A percentile compares a stretch with the other conserved stretches of the same genome.
These are phyloP conservation scores for Platichthys flesus DNA, from an alignment of 2,113 vertebrate genomes.

Conservation along the genomic window DNA sequence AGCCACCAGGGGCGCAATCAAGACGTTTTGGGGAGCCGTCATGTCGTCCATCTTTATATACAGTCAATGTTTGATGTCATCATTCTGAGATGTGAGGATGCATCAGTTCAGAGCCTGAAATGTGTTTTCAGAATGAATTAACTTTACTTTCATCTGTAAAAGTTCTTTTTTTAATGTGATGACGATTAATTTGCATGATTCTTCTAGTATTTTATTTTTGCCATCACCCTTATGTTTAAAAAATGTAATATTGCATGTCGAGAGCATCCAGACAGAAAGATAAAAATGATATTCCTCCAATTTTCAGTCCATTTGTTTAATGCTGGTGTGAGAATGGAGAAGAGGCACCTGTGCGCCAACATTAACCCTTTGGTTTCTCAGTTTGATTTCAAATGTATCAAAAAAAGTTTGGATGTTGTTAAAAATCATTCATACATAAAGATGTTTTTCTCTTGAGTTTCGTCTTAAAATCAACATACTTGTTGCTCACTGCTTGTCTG, in stretches of 20 bases:
- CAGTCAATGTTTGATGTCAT: conserved; percentile 12
- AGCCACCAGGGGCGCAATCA: no score
- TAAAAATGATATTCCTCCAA: not conserved
- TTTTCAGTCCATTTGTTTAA: conserved; percentile 17
- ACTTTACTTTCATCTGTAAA: conserved; percentile 1
- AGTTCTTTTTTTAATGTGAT: conserved; percentile 7
- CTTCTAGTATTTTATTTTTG: conserved; percentile 30
- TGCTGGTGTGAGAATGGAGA: not conserved
- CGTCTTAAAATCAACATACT: conserved; percentile 51
- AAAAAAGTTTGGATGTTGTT: conserved; percentile 6
- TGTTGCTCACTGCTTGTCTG: conserved; percentile 27
- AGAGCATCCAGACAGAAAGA: conserved; percentile 28
- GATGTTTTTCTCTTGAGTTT: conserved; percentile 10
- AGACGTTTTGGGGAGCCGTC: no score
- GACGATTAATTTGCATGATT: conserved; percentile 52
- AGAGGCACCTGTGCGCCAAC: not conserved
- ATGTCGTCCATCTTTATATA: no score
- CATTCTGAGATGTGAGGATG: conserved; percentile 3
- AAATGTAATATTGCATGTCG: conserved; percentile 55
- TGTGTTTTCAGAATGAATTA: conserved; percentile 30
- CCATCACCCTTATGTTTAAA: conserved; percentile 30
- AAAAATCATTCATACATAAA: conserved; percentile 1
- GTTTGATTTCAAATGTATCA: conserved; percentile 13
- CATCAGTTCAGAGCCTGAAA: conserved; percentile 7
- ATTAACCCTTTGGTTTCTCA: not conserved